phyloP scores from a whole-genome alignment of 2,113 vertebrate species.

The Sula dactylatra region DNA sequence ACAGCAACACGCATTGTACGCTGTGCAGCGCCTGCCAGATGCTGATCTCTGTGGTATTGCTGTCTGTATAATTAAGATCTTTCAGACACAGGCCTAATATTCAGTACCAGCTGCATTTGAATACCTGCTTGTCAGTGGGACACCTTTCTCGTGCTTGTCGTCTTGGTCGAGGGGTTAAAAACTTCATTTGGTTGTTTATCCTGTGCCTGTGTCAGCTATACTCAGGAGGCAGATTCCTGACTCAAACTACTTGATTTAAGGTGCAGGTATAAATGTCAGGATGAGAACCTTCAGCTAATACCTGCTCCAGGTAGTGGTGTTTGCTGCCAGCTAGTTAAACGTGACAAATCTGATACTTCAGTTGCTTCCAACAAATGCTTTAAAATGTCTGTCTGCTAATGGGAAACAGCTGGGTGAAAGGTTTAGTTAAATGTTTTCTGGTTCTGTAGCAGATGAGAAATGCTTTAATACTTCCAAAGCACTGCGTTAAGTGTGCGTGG shows the following conservation, averaged over 20 bases:
- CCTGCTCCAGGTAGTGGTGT: background rate
- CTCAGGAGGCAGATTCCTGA: background rate
- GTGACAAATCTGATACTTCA: background rate
- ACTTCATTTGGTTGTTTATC: background rate
- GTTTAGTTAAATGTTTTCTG: constrained; percentile 30
- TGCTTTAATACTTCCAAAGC: constrained; percentile 42
- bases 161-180: background rate
- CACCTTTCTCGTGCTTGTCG: background rate
- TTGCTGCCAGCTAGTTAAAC: background rate
- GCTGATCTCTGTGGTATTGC: background rate
- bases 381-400: background rate
- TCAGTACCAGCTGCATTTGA: background rate
- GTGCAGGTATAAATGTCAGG: background rate
- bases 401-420: constrained; percentile 35
- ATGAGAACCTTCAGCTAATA: background rate
- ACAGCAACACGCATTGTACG: background rate
- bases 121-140: background rate
- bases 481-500: background rate
- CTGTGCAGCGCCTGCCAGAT: accelerated
- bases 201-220: background rate
- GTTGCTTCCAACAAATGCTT: background rate
- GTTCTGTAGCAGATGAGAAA: constrained; percentile 40
- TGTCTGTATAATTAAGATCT: background rate
- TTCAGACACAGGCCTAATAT: background rate
- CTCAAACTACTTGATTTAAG: background rate